Conservation (phyloP, 1,140 invertebrate genomes). For the Pseudomyrmex sp. region DNA sequence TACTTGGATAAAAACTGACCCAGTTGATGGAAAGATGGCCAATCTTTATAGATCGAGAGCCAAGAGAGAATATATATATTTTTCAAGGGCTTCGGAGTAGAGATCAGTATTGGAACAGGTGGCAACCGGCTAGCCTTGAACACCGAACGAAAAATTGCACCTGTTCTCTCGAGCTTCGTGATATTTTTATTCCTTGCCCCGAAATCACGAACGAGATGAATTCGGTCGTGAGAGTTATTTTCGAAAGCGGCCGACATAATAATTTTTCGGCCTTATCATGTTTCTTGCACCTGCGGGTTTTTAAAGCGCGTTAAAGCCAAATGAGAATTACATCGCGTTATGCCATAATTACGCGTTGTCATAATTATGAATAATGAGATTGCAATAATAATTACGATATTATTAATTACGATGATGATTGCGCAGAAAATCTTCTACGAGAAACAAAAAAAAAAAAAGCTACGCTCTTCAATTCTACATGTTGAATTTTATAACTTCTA, state of each 20-base stretch:
- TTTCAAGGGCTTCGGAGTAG: conserved; percentile 60
- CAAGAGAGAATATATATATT: conserved; percentile 35
- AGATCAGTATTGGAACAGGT: conserved; percentile 72
- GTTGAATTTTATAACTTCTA: too few relatives aligned
- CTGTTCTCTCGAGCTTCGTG: conserved; percentile 55
- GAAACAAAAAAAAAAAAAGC: not conserved
- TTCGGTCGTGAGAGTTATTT: conserved; percentile 36
- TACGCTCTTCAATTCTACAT: not conserved
- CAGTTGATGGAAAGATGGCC: conserved; percentile 21
- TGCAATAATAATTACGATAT: conserved; percentile 32
- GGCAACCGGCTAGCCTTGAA: conserved; percentile 74
- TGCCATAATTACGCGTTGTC: conserved; percentile 24
- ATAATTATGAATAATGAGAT: conserved; percentile 20
- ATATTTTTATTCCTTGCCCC: conserved; percentile 51
- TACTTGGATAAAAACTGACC: conserved; percentile 29
- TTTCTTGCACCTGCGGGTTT: conserved; percentile 43
- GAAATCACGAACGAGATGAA: conserved; percentile 49
- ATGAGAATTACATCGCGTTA: conserved; percentile 26
- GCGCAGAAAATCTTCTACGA: not conserved
- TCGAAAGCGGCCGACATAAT: conserved; percentile 36
- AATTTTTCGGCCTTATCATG: conserved; percentile 55
- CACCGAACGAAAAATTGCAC: conserved; percentile 67
- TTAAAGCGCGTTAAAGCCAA: not conserved
- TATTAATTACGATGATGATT: conserved; percentile 25
- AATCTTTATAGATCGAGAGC: not conserved